Evolutionary conservation across 2,113 vertebrate genomes (phyloP).

Genomic region (Machaerirhynchus nigripectus): DNA sequence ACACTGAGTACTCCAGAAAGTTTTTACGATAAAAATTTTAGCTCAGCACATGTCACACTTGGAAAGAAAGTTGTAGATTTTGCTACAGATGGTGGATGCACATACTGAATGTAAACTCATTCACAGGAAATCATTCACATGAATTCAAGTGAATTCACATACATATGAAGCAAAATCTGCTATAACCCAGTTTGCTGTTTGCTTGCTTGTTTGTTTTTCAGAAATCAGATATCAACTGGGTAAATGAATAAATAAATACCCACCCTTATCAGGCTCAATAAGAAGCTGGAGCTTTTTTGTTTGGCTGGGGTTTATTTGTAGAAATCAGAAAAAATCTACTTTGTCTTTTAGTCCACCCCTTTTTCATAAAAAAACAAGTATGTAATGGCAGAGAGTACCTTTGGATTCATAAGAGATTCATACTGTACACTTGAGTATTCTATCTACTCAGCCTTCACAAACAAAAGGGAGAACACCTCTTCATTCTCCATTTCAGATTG

Average conservation of each 20-base stretch:
- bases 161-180: not conserved
- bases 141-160: not conserved
- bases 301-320: accelerated
- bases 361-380: not conserved
- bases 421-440: not conserved
- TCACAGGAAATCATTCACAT: not conserved
- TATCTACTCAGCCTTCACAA: not conserved
- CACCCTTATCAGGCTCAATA: not conserved
- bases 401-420: not conserved
- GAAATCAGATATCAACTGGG: not conserved
- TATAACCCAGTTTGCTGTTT: not conserved
- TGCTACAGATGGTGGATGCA: not conserved
- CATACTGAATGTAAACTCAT: not conserved
- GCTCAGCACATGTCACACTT: not conserved
- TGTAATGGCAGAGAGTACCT: not conserved
- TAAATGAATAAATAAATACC: not conserved
- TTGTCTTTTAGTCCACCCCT: accelerated
- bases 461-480: not conserved
- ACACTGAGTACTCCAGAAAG: not conserved
- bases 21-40: not conserved
- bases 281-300: not conserved
- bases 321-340: not conserved
- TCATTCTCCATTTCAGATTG: not conserved
- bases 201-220: not conserved
- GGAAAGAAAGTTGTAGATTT: not conserved